Conservation (phyloP, 1,140 invertebrate genomes). For the Trissolcus basalis region DNA sequence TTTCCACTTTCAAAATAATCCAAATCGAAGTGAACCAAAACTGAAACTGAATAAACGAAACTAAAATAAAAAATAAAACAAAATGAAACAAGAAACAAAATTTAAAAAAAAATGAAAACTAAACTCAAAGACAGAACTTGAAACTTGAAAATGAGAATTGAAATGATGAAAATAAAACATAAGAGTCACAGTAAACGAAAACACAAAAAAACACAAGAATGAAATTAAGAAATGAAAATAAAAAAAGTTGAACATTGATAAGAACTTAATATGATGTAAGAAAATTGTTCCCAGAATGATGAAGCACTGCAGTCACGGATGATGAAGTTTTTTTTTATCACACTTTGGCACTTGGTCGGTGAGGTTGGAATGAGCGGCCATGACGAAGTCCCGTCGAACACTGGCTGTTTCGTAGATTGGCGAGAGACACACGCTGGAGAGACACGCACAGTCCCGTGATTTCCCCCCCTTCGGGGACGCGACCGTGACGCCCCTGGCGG, state of each 20-base stretch:
- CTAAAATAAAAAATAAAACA: background rate
- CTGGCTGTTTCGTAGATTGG: slow-evolving; percentile 40
- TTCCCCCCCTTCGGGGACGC: slow-evolving; percentile 51
- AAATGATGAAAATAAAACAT: too few species aligned
- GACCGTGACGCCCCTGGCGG: slow-evolving; percentile 59
- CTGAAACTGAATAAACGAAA: background rate
- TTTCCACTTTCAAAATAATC: background rate
- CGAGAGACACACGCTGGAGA: slow-evolving; percentile 51
- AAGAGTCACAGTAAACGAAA: too few species aligned
- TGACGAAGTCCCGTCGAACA: slow-evolving; percentile 42
- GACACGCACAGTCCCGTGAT: slow-evolving; percentile 55
- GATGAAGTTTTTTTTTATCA: background rate
- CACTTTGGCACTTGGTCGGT: slow-evolving; percentile 12
- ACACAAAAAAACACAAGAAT: background rate
- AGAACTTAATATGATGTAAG: too few species aligned
- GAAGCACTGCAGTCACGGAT: too few species aligned
- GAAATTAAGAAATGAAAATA: too few species aligned
- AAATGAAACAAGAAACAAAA: too few species aligned
- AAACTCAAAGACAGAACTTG: too few species aligned
- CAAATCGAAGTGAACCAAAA: too few species aligned
- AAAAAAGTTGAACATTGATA: too few species aligned
- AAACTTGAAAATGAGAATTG: too few species aligned
- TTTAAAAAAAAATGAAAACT: too few species aligned
- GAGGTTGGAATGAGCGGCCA: slow-evolving; percentile 4
- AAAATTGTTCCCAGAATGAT: too few species aligned